Conservation (phyloP, 2,888 invertebrate genomes). For the Luperina nickerlii region DNA sequence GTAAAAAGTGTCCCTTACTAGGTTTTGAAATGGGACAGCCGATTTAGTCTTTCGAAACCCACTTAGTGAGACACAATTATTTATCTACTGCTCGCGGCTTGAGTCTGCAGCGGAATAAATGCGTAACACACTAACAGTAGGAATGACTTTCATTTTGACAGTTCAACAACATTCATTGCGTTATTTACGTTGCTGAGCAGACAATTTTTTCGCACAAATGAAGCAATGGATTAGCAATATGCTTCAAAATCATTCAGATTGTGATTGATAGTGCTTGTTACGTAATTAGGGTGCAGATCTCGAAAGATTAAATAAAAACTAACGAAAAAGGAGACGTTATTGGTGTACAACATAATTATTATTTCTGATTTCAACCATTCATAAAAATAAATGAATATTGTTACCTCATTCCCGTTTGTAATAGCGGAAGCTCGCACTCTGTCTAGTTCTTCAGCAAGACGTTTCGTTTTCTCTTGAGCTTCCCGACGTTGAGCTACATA, state of each 20-base stretch:
- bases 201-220: no score
- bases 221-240: no score
- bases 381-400: background rate
- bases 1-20: no score
- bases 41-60: background rate
- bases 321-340: background rate
- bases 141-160: no score
- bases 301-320: background rate
- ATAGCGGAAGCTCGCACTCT: constrained; percentile 88
- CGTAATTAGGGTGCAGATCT: background rate
- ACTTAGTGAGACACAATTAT: background rate
- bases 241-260: no score
- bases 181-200: no score
- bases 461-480: constrained; percentile 86
- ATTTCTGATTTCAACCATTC: background rate
- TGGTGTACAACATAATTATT: background rate
- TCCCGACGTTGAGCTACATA: constrained; percentile 85
- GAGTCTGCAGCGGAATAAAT: background rate
- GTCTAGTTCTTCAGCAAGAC: constrained; percentile 87
- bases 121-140: no score
- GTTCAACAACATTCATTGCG: no score
- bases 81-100: background rate
- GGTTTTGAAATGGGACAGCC: no score
- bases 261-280: no score
- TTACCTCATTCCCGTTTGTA: constrained; percentile 89